Conservation (phyloP, 2,888 invertebrate genomes). For the Tetrapedia diversipes region DNA sequence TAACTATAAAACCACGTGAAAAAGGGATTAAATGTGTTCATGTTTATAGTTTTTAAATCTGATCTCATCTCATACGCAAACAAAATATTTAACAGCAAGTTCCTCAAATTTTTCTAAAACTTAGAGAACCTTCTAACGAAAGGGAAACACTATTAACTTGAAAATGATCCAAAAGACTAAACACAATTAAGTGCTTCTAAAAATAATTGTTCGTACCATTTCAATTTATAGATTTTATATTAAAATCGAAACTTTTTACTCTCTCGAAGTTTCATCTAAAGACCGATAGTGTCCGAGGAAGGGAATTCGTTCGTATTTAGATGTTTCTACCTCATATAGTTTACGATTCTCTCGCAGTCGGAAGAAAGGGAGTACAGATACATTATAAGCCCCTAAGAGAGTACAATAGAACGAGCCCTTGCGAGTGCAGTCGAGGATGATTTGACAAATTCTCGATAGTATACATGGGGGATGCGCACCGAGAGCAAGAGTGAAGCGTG, state of each 20-base stretch:
- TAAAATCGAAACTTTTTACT: background rate
- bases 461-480: conserved; percentile 43
- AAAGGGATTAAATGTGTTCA: no score
- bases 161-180: no score
- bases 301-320: conserved; percentile 71
- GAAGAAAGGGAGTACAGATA: conserved; percentile 71
- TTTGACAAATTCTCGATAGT: conserved; percentile 73
- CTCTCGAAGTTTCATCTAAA: background rate
- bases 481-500: conserved; percentile 48
- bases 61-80: no score
- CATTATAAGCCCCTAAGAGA: conserved; percentile 68
- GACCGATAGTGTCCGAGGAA: conserved; percentile 32
- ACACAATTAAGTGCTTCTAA: background rate
- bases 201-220: background rate
- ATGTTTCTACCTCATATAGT: conserved; percentile 81
- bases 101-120: no score
- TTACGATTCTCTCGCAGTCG: conserved; percentile 75
- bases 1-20: no score
- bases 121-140: no score
- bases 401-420: conserved; percentile 69
- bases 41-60: no score
- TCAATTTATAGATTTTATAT: background rate
- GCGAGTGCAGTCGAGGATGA: conserved; percentile 72
- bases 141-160: no score
- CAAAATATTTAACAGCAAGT: no score